Evolutionary conservation across 2,888 invertebrate species (phyloP), one percentile per base, ranked within the genome.

Genomic region (Erpobdella octoculata): DNA sequence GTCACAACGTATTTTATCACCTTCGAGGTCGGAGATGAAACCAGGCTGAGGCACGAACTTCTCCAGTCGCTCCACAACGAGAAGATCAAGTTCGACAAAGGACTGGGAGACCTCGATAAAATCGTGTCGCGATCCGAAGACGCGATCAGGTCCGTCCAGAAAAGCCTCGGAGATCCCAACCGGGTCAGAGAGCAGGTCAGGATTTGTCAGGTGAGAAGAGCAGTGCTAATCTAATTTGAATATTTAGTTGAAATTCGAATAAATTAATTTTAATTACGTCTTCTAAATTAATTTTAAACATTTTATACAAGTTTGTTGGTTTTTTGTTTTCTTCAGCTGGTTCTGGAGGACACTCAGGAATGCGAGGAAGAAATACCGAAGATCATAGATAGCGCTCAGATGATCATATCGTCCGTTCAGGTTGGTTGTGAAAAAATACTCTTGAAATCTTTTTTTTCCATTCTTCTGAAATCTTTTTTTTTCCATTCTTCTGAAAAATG

Each of bases 11-110:
- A n/a, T n/a, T n/a, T n/a, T n/a, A n/a, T n/a, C n/a, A n/a, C n/a
- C n/a, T n/a, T n/a, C n/a, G n/a, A n/a, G n/a, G 62, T 62, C 35
- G 62, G 62, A 9, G 62, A 62, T n/a, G 62, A 62, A 33, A 62
- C 33, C 33, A n/a, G 62, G 62, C 33, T 35, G 15, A n/a, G 62
- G 6, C 62, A 62, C n/a, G 35, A 62, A 31, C 35, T 62, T n/a
- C 62, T 62, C 18, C 35, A 33, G 9, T n/a, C n/a, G 31, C 21
- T 62, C 35, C 62, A 62, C 8, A n/a, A 31, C 18, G 62, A 62
- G 33, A 33, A 33, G 31, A 6, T 35, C 1, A n/a, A 33, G 33
- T 31, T 33, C 1, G 35, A 62, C 35, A 31, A 35, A 31, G 31
- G 33, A 5, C 35, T 62, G 1, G 62, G 33, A n/a, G 53, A 69